Base-by-base conservation (phyloP, 2,797 vertebrate genomes). In the Schizopygopsis pylzovi region DNA sequence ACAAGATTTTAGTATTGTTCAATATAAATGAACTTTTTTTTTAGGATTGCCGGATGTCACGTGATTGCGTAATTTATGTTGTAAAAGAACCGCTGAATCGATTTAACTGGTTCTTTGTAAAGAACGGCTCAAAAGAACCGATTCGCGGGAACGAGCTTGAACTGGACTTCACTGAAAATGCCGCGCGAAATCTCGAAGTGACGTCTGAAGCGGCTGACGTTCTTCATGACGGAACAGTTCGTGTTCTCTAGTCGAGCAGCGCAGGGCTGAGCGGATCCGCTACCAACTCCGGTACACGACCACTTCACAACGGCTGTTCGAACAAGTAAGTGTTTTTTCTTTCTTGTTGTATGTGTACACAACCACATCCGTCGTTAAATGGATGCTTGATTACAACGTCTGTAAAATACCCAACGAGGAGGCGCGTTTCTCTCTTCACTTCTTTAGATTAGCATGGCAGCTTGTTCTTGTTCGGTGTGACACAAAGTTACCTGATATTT, bases 131-230 rank as follows among this genome's bases (percentile, higher is more conserved):
- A 4, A 73, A 73, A 28, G 13, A 73, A 73, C n/a, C 13, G n/a
- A 47, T 45, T 72, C 6, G 41, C 70, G 6, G 22, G 13, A 72
- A n/a, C 1, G 11, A n/a, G 3, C 3, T 22, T 1, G 11, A n/a
- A 1, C 3, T 22, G 59, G 1, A 12, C 28, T 70, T 22, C 15
- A 20, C 22, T 45, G 5, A 61, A 82, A 41, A 72, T 56, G 18
- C 12, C 56, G 52, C 71, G 82, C 71, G 56, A 75, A 73, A 76
- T 33, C 28, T n/a, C 37, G 6, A 7, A 10, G 72, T 84, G 73
- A 84, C 82, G 82, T 77, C 45, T 18, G 20, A 6, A 18, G 25
- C 12, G n/a, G 43, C 25, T 71, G 75, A 84, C 83, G 75, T 39
- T 28, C n/a, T 16, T 61, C 25, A 2, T 85, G 83, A 79, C 83